Conservation (phyloP, 2,888 invertebrate genomes). For the Cartodere bifasciata region DNA sequence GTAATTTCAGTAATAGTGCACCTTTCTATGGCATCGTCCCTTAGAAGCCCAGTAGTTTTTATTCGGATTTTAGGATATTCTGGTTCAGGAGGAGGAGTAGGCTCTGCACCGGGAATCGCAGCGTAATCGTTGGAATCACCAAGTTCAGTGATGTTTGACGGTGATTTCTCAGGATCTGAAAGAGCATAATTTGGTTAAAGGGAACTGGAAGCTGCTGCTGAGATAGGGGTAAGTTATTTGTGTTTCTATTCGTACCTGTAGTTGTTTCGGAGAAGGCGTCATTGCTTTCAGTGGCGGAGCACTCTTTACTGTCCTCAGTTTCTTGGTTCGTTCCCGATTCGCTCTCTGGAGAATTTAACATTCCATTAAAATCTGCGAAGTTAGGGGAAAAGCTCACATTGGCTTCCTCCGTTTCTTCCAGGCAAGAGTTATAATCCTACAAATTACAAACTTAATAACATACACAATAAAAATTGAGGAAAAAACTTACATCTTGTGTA, state of each 20-base stretch:
- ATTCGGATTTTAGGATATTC: constrained; percentile 34
- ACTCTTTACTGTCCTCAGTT: neutral
- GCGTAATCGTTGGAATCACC: constrained; percentile 19
- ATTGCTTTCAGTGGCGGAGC: too few relatives aligned
- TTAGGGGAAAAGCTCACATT: constrained; percentile 25
- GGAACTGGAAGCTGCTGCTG: too few relatives aligned
- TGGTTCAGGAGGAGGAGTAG: constrained; percentile 28
- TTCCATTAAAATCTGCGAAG: constrained; percentile 18
- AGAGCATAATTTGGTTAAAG: too few relatives aligned
- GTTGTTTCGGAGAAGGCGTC: too few relatives aligned
- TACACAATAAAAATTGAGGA: too few relatives aligned
- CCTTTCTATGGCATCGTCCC: constrained; percentile 16
- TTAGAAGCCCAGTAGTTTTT: constrained; percentile 30
- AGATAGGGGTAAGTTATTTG: too few relatives aligned
- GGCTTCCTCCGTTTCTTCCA: constrained; percentile 35
- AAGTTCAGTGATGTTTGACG: constrained; percentile 5
- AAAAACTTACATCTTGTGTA: too few relatives aligned
- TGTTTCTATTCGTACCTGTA: too few relatives aligned
- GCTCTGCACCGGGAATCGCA: constrained; percentile 29
- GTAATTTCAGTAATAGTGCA: constrained; percentile 31
- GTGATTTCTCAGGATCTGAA: constrained; percentile 1
- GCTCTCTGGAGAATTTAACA: neutral
- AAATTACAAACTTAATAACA: too few relatives aligned
- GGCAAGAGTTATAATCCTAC: too few relatives aligned
- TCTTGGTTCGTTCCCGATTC: neutral